A percentile compares a stretch with the other conserved stretches of the same genome.
Evolutionary conservation across 2,888 invertebrate genomes (phyloP).

Genomic region (Gonocerus acuteangulatus): DNA sequence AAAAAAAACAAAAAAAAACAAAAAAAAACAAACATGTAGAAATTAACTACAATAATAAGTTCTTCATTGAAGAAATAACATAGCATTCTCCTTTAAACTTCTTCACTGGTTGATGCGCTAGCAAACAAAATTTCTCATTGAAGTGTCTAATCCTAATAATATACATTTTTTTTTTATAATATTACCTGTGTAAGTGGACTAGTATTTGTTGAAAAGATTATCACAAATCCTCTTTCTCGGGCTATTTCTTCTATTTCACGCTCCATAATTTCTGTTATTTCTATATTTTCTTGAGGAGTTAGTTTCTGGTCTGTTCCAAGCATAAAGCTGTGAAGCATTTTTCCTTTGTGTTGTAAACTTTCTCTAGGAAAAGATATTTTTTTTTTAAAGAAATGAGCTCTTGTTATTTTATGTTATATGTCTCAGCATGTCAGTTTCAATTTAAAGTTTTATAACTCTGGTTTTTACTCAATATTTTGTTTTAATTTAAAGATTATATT

Average conservation of each 20-base stretch:
- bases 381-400: background rate
- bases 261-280: slow-evolving; percentile 71
- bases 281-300: slow-evolving; percentile 65
- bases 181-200: slow-evolving; percentile 82
- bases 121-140: no score
- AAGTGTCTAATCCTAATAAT: no score
- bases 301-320: slow-evolving; percentile 68
- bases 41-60: no score
- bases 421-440: background rate
- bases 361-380: no score
- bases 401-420: background rate
- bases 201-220: slow-evolving; percentile 80
- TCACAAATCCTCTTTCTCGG: slow-evolving; percentile 55
- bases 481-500: no score
- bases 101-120: no score
- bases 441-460: background rate
- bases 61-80: no score
- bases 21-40: no score
- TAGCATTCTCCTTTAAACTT: no score
- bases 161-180: no score
- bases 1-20: no score
- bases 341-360: slow-evolving; percentile 52
- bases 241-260: slow-evolving; percentile 63
- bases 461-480: no score
- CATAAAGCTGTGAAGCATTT: slow-evolving; percentile 76